phyloP scores from a whole-genome alignment of 2,797 vertebrate species.

The Corythornis leucogaster region DNA sequence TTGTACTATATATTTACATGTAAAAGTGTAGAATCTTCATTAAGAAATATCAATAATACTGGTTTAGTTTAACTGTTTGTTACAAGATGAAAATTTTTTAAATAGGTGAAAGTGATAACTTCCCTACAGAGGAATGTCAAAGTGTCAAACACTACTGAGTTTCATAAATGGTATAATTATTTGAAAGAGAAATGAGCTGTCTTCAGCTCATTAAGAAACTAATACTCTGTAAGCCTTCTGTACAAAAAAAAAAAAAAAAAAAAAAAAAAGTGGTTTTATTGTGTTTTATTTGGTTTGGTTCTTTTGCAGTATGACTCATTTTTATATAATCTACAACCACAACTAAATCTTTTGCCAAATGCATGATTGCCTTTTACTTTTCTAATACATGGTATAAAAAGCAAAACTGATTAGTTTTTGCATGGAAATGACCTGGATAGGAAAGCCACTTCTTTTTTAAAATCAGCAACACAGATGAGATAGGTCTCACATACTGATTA shows the following conservation, averaged over 20 bases:
- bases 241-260: slow-evolving; percentile 43
- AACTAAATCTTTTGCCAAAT: slow-evolving; percentile 88
- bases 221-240: slow-evolving; percentile 73
- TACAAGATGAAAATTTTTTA: slow-evolving; percentile 80
- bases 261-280: slow-evolving; percentile 40
- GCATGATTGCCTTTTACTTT: slow-evolving; percentile 90
- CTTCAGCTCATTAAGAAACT: slow-evolving; percentile 64
- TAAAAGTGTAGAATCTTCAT: slow-evolving; percentile 79
- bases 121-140: slow-evolving; percentile 71
- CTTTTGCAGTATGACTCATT: slow-evolving; percentile 75
- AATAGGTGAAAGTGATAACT: slow-evolving; percentile 75
- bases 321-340: slow-evolving; percentile 82
- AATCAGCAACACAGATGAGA: slow-evolving; percentile 49
- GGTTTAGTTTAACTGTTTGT: slow-evolving; percentile 82
- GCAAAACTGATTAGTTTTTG: slow-evolving; percentile 78
- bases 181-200: slow-evolving; percentile 72
- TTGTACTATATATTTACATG: slow-evolving; percentile 85
- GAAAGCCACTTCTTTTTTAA: slow-evolving; percentile 62
- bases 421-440: slow-evolving; percentile 81
- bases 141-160: slow-evolving; percentile 63
- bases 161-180: slow-evolving; percentile 76
- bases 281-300: slow-evolving; percentile 65
- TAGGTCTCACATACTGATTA: slow-evolving; percentile 71
- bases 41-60: slow-evolving; percentile 77
- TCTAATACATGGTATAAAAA: slow-evolving; percentile 76